These are phyloP conservation scores for Mallotus villosus DNA, from an alignment of 2,797 vertebrate species.

Conservation along the genomic window DNA sequence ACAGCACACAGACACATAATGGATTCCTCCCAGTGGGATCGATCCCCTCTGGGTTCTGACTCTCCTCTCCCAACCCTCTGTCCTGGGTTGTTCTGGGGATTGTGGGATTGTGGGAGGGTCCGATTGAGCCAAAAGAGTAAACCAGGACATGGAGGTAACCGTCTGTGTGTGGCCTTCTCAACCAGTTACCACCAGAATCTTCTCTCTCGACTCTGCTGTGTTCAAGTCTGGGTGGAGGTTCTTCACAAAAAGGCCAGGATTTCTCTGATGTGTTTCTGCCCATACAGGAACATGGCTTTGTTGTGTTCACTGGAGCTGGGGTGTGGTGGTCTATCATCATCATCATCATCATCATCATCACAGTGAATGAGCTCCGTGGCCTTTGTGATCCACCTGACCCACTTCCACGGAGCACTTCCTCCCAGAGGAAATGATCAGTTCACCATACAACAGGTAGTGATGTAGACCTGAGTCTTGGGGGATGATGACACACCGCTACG, in stretches of 20 bases:
- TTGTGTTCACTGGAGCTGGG: background rate
- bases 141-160: background rate
- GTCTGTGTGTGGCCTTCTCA: too few species aligned
- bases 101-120: too few species aligned
- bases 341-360: background rate
- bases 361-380: background rate
- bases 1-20: background rate
- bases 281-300: background rate
- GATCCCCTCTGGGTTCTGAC: background rate
- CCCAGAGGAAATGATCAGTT: constrained; percentile 19
- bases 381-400: constrained; percentile 21
- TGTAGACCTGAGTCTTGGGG: background rate
- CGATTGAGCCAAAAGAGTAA: background rate
- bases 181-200: too few species aligned
- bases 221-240: too few species aligned
- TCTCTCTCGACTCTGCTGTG: too few species aligned
- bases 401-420: constrained; percentile 17
- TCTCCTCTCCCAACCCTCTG: background rate
- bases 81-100: background rate
- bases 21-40: background rate
- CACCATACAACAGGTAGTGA: background rate
- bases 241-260: too few species aligned
- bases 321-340: background rate
- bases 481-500: background rate
- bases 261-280: background rate